phyloP scores from a whole-genome alignment of 2,888 invertebrate species.

The Himalopsyche anomala region DNA sequence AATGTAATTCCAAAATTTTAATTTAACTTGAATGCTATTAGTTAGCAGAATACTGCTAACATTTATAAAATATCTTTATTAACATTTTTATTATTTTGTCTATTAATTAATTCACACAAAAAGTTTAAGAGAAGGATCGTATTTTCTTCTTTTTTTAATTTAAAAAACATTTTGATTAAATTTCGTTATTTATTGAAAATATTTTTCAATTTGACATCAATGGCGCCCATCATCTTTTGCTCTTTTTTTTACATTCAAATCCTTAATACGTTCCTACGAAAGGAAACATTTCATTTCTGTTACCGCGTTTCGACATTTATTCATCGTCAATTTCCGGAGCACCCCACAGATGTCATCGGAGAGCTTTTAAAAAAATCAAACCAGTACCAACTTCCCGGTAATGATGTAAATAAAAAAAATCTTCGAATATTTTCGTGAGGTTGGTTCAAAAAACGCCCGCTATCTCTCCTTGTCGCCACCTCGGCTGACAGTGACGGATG shows the following conservation, averaged over 20 bases:
- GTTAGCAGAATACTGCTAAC: too few species aligned
- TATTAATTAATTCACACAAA: too few species aligned
- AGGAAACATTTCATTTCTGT: conserved; percentile 13
- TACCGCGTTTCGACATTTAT: conserved; percentile 54
- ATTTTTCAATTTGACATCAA: conserved; percentile 44
- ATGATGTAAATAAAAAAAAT: conserved; percentile 18
- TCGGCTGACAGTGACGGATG: conserved; percentile 39
- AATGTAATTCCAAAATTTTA: too few species aligned
- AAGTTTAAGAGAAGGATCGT: too few species aligned
- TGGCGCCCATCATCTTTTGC: not conserved
- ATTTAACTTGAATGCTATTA: too few species aligned
- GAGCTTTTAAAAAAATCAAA: conserved; percentile 46
- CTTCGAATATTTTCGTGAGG: conserved; percentile 23
- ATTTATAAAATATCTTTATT: too few species aligned
- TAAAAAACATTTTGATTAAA: too few species aligned
- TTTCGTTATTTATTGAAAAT: too few species aligned
- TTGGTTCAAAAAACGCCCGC: conserved; percentile 33
- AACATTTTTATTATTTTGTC: too few species aligned
- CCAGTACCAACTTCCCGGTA: conserved; percentile 31
- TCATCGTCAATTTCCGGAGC: conserved; percentile 61
- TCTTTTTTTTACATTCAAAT: not conserved
- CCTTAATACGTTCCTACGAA: conserved; percentile 5
- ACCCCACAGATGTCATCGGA: conserved; percentile 50
- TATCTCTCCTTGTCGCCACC: conserved; percentile 40
- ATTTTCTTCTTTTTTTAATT: too few species aligned